These are phyloP conservation scores for Syrrhaptes paradoxus DNA, from an alignment of 2,113 vertebrate genomes.

Conservation along the genomic window DNA sequence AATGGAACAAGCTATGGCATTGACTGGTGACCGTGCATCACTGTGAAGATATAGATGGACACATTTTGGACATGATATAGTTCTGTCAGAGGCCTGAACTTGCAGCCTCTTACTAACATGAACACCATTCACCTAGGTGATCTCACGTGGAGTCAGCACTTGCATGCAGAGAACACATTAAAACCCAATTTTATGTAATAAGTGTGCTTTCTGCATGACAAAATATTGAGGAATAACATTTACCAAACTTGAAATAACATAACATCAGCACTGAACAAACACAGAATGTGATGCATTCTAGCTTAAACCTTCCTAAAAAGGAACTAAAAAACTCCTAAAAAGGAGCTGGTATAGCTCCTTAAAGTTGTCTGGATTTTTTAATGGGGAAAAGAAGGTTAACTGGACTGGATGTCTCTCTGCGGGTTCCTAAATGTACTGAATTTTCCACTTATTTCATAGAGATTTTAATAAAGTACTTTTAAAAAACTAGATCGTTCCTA, in stretches of 20 bases:
- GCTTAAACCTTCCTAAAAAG: neutral
- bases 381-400: neutral
- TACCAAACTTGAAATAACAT: neutral
- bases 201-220: neutral
- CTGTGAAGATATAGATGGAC: neutral
- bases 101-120: neutral
- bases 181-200: neutral
- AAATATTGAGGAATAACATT: neutral
- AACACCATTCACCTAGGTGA: neutral
- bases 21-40: neutral
- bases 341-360: neutral
- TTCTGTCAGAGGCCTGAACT: neutral
- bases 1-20: neutral
- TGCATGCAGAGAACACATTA: neutral
- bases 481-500: neutral
- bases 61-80: neutral
- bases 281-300: too few relatives aligned
- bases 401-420: neutral
- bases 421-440: neutral
- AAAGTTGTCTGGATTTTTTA: neutral
- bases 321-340: neutral
- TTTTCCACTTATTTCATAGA: neutral
- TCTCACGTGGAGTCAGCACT: neutral
- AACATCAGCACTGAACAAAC: neutral
- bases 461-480: neutral